phyloP scores from a whole-genome alignment of 2,888 invertebrate genomes.

The Apocheima hispidaria region DNA sequence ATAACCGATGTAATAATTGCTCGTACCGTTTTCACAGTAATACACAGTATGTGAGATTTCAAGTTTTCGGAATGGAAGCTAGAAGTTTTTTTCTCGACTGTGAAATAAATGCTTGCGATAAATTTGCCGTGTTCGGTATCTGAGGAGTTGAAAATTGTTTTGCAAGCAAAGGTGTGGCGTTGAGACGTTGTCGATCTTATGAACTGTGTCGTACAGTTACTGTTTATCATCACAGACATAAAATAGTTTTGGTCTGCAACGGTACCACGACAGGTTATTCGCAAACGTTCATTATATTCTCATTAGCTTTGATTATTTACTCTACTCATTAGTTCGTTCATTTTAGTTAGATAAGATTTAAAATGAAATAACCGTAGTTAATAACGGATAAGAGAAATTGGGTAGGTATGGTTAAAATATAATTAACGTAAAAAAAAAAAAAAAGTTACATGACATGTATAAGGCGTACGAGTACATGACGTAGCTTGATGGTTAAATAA shows the following conservation, averaged over 20 bases:
- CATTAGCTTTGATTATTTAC: conserved; percentile 34
- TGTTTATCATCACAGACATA: conserved; percentile 15
- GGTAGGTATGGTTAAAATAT: background rate
- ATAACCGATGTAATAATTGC: conserved; percentile 31
- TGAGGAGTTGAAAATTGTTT: too few species aligned
- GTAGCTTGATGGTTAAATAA: too few species aligned
- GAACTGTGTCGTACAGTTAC: conserved; percentile 12
- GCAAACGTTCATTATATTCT: conserved; percentile 52
- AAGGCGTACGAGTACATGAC: too few species aligned
- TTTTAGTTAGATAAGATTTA: conserved; percentile 4
- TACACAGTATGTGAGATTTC: conserved; percentile 5
- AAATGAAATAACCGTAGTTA: conserved; percentile 16
- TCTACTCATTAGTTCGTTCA: background rate
- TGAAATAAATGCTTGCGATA: too few species aligned
- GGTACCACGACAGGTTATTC: conserved; percentile 55
- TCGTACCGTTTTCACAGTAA: conserved; percentile 26
- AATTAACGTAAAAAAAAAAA: background rate
- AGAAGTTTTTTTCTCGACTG: background rate
- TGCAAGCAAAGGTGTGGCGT: too few species aligned
- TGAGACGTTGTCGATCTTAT: conserved; percentile 8
- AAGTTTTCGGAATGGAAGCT: background rate
- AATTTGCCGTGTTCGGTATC: too few species aligned
- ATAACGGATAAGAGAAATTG: background rate
- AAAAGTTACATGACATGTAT: too few species aligned
- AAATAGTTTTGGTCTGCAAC: conserved; percentile 44